Conservation (phyloP, 92 coral and sea anemone genomes). For the Meandrina meandrites region DNA sequence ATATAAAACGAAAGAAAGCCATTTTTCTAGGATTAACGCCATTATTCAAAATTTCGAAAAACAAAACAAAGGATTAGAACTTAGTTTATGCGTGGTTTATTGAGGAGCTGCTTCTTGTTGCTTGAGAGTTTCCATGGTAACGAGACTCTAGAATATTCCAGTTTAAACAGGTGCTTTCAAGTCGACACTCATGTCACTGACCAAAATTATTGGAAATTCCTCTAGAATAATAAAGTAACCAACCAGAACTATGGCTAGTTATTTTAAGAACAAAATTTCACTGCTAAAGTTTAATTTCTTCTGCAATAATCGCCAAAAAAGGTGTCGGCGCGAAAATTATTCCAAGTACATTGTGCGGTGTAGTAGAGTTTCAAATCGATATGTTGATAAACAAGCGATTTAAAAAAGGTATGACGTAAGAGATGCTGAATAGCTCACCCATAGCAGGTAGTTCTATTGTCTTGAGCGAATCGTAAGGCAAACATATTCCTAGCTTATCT, state of each 20-base stretch:
- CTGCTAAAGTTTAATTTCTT: no score
- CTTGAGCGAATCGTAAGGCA: conserved; percentile 15
- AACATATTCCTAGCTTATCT: background rate
- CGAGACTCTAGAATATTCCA: conserved; percentile 17
- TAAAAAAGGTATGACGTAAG: conserved; percentile 22
- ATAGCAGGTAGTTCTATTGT: conserved; percentile 33
- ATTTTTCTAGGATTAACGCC: background rate
- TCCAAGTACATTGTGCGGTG: background rate
- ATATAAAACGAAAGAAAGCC: background rate
- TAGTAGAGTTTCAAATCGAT: background rate
- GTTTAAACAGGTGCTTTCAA: conserved; percentile 35
- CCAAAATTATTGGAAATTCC: background rate
- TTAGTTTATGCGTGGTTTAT: background rate
- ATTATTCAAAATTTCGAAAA: background rate
- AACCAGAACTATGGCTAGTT: background rate
- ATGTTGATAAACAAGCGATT: conserved; percentile 1
- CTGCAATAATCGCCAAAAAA: background rate
- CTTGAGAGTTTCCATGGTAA: conserved; percentile 24
- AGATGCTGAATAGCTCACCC: background rate
- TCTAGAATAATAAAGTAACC: background rate
- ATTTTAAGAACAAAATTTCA: background rate
- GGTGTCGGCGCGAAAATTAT: background rate
- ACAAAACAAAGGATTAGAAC: no score
- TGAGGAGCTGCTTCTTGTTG: background rate
- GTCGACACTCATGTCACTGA: conserved; percentile 11